Evolutionary conservation across 2,797 vertebrate species (phyloP).

Genomic region (Diglossa cyanea): DNA sequence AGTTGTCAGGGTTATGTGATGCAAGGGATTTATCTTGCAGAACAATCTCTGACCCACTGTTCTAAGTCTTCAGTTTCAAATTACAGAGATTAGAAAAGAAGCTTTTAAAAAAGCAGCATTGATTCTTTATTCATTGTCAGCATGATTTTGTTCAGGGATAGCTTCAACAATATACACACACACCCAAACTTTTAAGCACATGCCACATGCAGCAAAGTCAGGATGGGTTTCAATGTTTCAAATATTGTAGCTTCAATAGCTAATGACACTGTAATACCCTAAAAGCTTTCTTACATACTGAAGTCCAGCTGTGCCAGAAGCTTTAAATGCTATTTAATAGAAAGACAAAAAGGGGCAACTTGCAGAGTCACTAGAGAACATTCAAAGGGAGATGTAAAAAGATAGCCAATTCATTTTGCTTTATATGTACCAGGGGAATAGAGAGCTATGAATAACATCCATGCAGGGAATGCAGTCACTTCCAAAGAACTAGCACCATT

Average conservation of each 20-base stretch:
- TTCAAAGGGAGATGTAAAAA: constrained; percentile 79
- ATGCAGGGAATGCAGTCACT: constrained; percentile 16
- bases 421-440: constrained; percentile 80
- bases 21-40: constrained; percentile 82
- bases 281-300: constrained; percentile 75
- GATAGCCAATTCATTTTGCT: constrained; percentile 79
- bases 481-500: not conserved
- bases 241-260: constrained; percentile 74
- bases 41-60: constrained; percentile 79
- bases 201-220: constrained; percentile 67
- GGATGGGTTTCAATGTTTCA: constrained; percentile 66
- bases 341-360: constrained; percentile 62
- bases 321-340: constrained; percentile 74
- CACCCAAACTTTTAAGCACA: constrained; percentile 66
- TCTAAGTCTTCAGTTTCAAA: constrained; percentile 75
- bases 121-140: constrained; percentile 38
- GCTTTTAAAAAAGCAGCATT: constrained; percentile 45
- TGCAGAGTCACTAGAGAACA: constrained; percentile 77
- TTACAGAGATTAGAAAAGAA: constrained; percentile 56
- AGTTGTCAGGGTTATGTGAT: constrained; percentile 74
- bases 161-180: constrained; percentile 41
- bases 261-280: constrained; percentile 78
- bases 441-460: constrained; percentile 80
- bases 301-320: constrained; percentile 81
- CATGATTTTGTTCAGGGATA: constrained; percentile 68